Percentiles rank a stretch among this genome's conserved stretches.
phyloP scores from a whole-genome alignment of 1,140 invertebrate genomes.

The Saccostrea echinata region DNA sequence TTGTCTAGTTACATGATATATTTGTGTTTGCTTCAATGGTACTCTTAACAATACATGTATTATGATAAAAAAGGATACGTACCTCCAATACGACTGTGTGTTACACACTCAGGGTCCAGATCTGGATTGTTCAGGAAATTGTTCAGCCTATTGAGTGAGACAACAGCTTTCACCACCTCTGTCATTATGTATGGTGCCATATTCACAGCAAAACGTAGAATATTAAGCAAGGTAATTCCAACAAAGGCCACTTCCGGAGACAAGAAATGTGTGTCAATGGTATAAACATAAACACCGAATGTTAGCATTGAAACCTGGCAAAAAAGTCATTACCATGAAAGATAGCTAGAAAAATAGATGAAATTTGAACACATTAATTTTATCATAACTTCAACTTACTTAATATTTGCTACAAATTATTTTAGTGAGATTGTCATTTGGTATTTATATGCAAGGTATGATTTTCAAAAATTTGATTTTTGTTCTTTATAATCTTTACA shows the following conservation, averaged over 20 bases:
- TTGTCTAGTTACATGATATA: too few relatives aligned
- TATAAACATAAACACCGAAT: slow-evolving; percentile 83
- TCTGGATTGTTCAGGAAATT: slow-evolving; percentile 77
- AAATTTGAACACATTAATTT: too few relatives aligned
- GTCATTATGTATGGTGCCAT: slow-evolving; percentile 83
- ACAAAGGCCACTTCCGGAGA: slow-evolving; percentile 96
- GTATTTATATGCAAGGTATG: too few relatives aligned
- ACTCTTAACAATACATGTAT: too few relatives aligned
- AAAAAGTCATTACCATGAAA: slow-evolving; percentile 15
- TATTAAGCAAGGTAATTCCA: slow-evolving; percentile 98
- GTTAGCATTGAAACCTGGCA: slow-evolving; percentile 90
- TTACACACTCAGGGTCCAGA: slow-evolving; percentile 71
- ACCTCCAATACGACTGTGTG: slow-evolving; percentile 63
- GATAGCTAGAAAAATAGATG: background rate
- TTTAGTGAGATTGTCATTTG: too few relatives aligned
- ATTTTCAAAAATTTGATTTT: too few relatives aligned
- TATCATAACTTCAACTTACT: too few relatives aligned
- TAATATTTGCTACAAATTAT: too few relatives aligned
- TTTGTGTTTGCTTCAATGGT: too few relatives aligned
- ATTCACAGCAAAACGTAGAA: slow-evolving; percentile 93
- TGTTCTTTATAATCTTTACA: too few relatives aligned
- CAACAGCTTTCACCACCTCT: slow-evolving; percentile 78
- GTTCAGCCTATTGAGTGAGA: slow-evolving; percentile 75
- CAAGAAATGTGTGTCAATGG: slow-evolving; percentile 85
- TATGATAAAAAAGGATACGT: too few relatives aligned